Evolutionary conservation across 1,140 invertebrate species (phyloP), one percentile per base, ranked within the genome.

Genomic region (Bombus confusus): DNA sequence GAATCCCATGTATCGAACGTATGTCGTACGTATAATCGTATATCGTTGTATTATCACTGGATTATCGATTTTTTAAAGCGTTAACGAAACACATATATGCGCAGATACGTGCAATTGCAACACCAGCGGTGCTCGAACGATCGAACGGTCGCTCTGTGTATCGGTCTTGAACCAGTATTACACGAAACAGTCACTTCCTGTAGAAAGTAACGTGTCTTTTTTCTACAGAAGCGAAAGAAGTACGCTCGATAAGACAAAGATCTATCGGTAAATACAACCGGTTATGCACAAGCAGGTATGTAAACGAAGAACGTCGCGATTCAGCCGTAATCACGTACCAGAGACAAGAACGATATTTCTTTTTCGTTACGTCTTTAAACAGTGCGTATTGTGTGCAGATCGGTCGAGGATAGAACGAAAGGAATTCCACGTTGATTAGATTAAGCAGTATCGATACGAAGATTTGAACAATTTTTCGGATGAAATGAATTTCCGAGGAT

Each of bases 161-260:
- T 76, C 37, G 9, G 47, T 25, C 15, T 82, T 1, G 57, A 47
- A 10, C 37, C 66, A 66, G 34, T 47, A 57, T 15, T 57, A 41
- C 37, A 0, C 34, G 73, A 41, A 34, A 57, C 74, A 62, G 69
- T 79, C 66, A 47, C 80, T 86, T 86, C 85, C 85, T 86, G 85
- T 86, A 84, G 85, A 86, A 86, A 86, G 85, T 79, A 73, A 72
- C 52, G 18, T 59, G 68, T 52, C 66, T 76, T 83, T 86, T 77
- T 62, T 28, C 41, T 64, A 77, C 28, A 28, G 57, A 71, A 59
- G 22, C 34, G 8, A n/a, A 86, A 84, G 80, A 86, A 77, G 43
- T 59, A 37, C 37, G 43, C n/a, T 64, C 28, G 81, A 86, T 84
- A 74, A 84, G 81, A 83, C 66, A 83, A 84, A 78, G 68, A 86